Conservation (phyloP, 2,888 invertebrate species). For the Hirtodrosophila confusa region DNA sequence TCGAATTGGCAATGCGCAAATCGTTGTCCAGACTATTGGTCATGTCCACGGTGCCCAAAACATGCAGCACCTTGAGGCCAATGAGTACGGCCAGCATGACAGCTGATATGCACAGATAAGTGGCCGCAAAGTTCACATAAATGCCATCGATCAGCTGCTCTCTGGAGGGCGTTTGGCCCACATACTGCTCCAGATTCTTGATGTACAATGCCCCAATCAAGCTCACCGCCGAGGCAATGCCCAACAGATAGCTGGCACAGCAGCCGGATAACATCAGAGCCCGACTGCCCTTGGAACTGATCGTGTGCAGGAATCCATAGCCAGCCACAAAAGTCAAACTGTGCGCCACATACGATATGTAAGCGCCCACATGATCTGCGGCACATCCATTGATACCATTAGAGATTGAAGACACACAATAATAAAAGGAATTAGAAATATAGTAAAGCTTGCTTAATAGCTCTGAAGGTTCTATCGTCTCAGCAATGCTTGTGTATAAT, state of each 20-base stretch:
- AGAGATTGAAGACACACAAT: background rate
- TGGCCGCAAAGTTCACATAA: conserved; percentile 78
- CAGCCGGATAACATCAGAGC: conserved; percentile 73
- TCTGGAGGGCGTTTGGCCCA: conserved; percentile 36
- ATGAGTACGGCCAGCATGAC: conserved; percentile 65
- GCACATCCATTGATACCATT: background rate
- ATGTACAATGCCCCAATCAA: conserved; percentile 71
- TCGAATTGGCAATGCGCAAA: conserved; percentile 79
- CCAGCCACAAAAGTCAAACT: conserved; percentile 79
- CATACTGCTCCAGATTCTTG: conserved; percentile 50
- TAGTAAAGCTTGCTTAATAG: no score
- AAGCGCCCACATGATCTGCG: conserved; percentile 80
- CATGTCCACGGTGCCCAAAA: conserved; percentile 78
- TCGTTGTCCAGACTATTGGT: conserved; percentile 80
- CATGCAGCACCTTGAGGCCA: conserved; percentile 72
- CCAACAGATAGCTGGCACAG: conserved; percentile 78
- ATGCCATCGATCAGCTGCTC: conserved; percentile 70
- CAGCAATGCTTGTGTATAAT: no score
- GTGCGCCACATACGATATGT: conserved; percentile 80
- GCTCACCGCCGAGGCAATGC: conserved; percentile 77
- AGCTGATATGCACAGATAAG: conserved; percentile 71
- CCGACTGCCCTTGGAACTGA: conserved; percentile 74
- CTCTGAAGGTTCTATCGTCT: no score
- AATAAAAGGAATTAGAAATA: no score
- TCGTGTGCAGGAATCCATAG: conserved; percentile 77